phyloP scores from a whole-genome alignment of 1,140 invertebrate species.

The Asbolus verrucosus region DNA sequence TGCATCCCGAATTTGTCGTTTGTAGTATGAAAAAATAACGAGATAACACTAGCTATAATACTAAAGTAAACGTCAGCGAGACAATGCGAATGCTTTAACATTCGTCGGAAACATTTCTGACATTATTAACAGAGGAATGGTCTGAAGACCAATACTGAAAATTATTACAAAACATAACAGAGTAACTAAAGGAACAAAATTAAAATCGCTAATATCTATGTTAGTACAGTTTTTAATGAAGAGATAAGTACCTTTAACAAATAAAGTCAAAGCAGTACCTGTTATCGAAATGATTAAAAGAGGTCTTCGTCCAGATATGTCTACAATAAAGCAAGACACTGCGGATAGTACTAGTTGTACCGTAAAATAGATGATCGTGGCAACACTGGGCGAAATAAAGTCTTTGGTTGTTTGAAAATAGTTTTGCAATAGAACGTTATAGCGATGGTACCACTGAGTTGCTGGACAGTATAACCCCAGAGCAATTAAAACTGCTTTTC shows the following conservation, averaged over 20 bases:
- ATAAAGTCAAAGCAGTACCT: constrained; percentile 68
- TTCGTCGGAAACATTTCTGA: constrained; percentile 81
- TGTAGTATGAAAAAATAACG: constrained; percentile 76
- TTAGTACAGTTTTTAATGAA: constrained; percentile 66
- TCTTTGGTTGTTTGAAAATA: constrained; percentile 75
- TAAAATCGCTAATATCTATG: constrained; percentile 63
- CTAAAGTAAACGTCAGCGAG: constrained; percentile 78
- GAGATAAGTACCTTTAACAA: constrained; percentile 73
- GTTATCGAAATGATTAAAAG: constrained; percentile 74
- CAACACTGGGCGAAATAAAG: constrained; percentile 55
- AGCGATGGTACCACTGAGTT: constrained; percentile 81
- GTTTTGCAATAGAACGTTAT: constrained; percentile 81
- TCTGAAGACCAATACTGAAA: constrained; percentile 77
- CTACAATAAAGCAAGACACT: constrained; percentile 75
- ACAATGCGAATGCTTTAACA: constrained; percentile 75
- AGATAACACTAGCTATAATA: constrained; percentile 78
- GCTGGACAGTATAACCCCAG: constrained; percentile 77
- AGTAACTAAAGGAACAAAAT: constrained; percentile 73
- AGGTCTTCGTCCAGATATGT: constrained; percentile 77
- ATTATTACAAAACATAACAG: constrained; percentile 77
- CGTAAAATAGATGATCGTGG: constrained; percentile 71
- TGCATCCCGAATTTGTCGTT: constrained; percentile 72
- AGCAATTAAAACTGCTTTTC: constrained; percentile 73
- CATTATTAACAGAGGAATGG: constrained; percentile 78
- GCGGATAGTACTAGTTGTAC: constrained; percentile 76